Percentiles rank a stretch among this genome's conserved stretches.
These are phyloP conservation scores for Mythimna loreyi DNA, from an alignment of 2,888 invertebrate species.

Conservation along the genomic window DNA sequence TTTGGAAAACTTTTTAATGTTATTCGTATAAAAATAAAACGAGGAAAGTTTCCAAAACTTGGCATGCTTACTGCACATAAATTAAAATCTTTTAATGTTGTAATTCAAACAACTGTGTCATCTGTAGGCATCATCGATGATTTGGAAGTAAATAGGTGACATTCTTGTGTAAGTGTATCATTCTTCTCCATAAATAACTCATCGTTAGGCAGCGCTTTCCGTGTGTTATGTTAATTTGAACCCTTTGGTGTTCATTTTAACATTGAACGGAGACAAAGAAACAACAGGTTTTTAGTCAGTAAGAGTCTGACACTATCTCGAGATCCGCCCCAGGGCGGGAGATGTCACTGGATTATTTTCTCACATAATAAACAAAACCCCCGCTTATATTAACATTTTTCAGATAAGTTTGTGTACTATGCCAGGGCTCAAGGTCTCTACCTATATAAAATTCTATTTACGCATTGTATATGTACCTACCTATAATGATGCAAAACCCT, in stretches of 20 bases:
- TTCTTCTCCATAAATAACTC: neutral
- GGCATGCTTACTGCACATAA: constrained; percentile 1
- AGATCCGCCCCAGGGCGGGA: too few relatives aligned
- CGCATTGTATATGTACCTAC: too few relatives aligned
- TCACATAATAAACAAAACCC: too few relatives aligned
- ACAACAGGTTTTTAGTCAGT: too few relatives aligned
- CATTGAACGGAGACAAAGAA: too few relatives aligned
- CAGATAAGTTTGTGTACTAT: neutral
- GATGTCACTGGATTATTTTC: too few relatives aligned
- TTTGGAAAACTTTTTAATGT: constrained; percentile 7
- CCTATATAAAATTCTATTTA: neutral
- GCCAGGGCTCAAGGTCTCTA: neutral
- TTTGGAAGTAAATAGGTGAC: neutral
- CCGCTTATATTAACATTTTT: neutral
- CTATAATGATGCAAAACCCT: neutral
- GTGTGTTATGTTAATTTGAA: too few relatives aligned
- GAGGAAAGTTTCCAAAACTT: constrained; percentile 1
- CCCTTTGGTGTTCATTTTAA: too few relatives aligned
- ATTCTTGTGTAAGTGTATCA: neutral
- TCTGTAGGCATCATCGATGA: neutral
- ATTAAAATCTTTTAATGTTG: neutral
- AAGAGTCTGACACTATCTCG: too few relatives aligned
- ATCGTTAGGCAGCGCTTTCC: too few relatives aligned
- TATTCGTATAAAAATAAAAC: constrained; percentile 7
- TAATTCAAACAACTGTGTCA: constrained; percentile 19